Base-by-base conservation (phyloP, 2,113 vertebrate genomes). In the Brienomyrus brachyistius region DNA sequence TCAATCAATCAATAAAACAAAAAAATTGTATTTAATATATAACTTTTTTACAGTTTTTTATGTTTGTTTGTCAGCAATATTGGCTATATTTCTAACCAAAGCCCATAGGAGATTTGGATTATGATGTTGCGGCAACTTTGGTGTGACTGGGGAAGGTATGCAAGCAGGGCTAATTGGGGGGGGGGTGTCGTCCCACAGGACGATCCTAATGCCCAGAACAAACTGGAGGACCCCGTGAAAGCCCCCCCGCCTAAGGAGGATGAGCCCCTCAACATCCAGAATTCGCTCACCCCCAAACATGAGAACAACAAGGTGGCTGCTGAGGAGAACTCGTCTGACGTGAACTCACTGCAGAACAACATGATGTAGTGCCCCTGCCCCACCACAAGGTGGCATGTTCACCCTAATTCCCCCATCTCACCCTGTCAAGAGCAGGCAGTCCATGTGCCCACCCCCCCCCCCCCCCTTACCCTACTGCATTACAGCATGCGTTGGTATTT, bases 301-400 rank as follows among this genome's bases (percentile, higher is more conserved):
- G 97, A 98, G 40, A 96, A 97, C 87, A 95, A 96, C 93, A 96
- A 97, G 66, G 96, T 93, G 0, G 90, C 88, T 90, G 92, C 95
- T 27, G 96, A 95, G 74, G 96, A 95, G 90, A 91, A 92, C 0
- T 93, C 90, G n/a, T 86, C 95, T 4, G 98, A 98, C 90, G 96
- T 97, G 94, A 98, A 98, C 95, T 97, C 95, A 89, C 95, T 97
- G 91, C 97, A 98, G 96, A 99, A 98, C 95, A 98, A 97, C 96
- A 92, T 97, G 94, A 97, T 97, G 91, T 98, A 95, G 96, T 50
- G 85, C 88, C 70, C 45, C 86, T 86, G 45, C 21, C 87, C 88
- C 1, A 43, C 87, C 11, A 90, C 52, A 89, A 66, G 91, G 91
- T 92, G 88, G 89, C 59, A 93, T 90, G 31, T 87, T 80, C 88